Evolutionary conservation across 1,140 invertebrate species (phyloP).

Genomic region (Aphaenogaster floridana): DNA sequence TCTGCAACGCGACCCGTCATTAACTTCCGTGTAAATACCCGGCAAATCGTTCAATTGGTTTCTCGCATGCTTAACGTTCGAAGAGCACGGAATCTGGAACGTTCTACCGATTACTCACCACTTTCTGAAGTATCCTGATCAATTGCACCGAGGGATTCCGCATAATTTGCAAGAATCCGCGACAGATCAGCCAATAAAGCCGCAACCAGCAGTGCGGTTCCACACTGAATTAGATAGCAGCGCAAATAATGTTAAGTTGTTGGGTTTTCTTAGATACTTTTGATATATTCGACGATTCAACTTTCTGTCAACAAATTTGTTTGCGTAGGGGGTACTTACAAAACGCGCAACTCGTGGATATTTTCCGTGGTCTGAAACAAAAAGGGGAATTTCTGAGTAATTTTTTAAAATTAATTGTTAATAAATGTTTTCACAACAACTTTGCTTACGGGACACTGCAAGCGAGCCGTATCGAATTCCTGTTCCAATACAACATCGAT

Average conservation of each 20-base stretch:
- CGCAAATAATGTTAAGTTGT: slow-evolving; percentile 15
- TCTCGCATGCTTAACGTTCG: not conserved
- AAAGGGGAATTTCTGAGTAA: not conserved
- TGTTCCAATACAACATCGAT: slow-evolving; percentile 90
- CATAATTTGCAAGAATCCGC: slow-evolving; percentile 90
- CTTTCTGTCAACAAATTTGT: not conserved
- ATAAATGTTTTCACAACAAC: not conserved
- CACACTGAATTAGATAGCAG: slow-evolving; percentile 52
- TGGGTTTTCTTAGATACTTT: not conserved
- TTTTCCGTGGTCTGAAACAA: slow-evolving; percentile 21
- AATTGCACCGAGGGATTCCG: slow-evolving; percentile 92
- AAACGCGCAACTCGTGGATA: not conserved
- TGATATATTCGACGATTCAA: not conserved
- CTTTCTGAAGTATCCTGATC: slow-evolving; percentile 91
- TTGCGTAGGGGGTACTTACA: slow-evolving; percentile 43
- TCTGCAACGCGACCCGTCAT: slow-evolving; percentile 84
- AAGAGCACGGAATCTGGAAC: not conserved
- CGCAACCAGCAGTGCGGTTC: slow-evolving; percentile 89
- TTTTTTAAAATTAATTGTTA: not conserved
- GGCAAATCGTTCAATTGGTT: not conserved
- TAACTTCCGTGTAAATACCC: not conserved
- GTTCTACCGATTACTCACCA: slow-evolving; percentile 88
- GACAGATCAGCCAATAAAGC: slow-evolving; percentile 90
- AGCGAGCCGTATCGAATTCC: slow-evolving; percentile 79
- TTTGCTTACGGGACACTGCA: slow-evolving; percentile 17